Percentiles rank a stretch among this genome's conserved stretches.
phyloP scores from a whole-genome alignment of 1,140 invertebrate genomes.

The Tetramorium alpestre region DNA sequence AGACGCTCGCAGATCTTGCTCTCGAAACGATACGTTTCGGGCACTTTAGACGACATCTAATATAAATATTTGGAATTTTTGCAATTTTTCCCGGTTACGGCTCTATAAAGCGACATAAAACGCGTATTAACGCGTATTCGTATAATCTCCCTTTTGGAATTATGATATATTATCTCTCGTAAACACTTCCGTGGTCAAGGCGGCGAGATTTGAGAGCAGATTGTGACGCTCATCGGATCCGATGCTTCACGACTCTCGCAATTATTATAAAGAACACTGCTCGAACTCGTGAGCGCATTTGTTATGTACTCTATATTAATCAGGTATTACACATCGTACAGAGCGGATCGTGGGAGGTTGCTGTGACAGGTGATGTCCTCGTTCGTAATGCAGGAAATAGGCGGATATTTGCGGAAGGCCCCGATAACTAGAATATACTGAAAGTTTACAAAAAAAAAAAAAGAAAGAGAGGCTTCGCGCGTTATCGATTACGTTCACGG shows the following conservation, averaged over 20 bases:
- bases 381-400: conserved; percentile 16
- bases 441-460: neutral
- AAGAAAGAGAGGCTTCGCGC: neutral
- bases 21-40: neutral
- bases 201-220: conserved; percentile 13
- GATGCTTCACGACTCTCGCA: conserved; percentile 31
- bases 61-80: conserved; percentile 4
- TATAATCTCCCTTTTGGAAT: neutral
- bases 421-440: conserved; percentile 4
- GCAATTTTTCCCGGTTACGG: neutral
- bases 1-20: conserved; percentile 2
- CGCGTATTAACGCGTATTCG: neutral
- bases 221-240: conserved; percentile 24
- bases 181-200: neutral
- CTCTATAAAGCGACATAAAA: neutral
- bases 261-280: conserved; percentile 44
- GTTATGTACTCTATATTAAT: conserved; percentile 5
- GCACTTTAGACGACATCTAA: neutral
- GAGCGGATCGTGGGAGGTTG: neutral
- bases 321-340: neutral
- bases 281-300: neutral
- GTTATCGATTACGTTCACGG: conserved; percentile 2
- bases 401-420: neutral
- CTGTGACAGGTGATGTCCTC: conserved; percentile 28
- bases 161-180: no score